These are phyloP conservation scores for Neoascia interrupta DNA, from an alignment of 2,888 invertebrate genomes.

Conservation along the genomic window DNA sequence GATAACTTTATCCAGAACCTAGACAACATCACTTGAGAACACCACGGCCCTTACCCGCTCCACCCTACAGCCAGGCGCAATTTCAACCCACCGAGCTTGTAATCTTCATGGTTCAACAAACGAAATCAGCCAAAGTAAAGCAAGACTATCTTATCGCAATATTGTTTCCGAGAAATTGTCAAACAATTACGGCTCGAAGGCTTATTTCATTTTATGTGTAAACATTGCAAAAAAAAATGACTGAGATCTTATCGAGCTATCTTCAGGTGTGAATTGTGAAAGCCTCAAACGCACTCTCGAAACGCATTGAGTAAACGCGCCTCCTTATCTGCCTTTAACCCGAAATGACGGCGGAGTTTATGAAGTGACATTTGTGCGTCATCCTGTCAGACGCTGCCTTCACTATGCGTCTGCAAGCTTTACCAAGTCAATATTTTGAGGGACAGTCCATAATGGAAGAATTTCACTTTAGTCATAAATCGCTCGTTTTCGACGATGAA, in stretches of 20 bases:
- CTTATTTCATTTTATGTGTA: conserved; percentile 36
- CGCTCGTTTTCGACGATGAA: conserved; percentile 22
- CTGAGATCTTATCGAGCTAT: conserved; percentile 45
- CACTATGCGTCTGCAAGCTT: conserved; percentile 17
- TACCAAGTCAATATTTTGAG: conserved; percentile 51
- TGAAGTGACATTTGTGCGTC: conserved; percentile 27
- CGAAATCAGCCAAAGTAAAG: conserved; percentile 17
- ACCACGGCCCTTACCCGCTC: conserved; percentile 1
- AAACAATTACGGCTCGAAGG: conserved; percentile 45
- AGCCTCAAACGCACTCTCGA: conserved; percentile 32
- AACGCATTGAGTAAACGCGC: conserved; percentile 27
- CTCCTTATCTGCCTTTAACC: conserved; percentile 43
- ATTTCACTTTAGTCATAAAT: conserved; percentile 35
- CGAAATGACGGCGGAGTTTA: background rate
- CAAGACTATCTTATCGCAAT: conserved; percentile 44
- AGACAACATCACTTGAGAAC: background rate
- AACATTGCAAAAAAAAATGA: conserved; percentile 33
- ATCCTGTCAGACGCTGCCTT: background rate
- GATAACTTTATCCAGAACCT: background rate
- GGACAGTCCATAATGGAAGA: background rate
- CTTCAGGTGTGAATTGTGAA: conserved; percentile 29
- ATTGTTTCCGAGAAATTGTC: conserved; percentile 39
- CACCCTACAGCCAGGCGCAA: conserved; percentile 7
- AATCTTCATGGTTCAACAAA: conserved; percentile 4
- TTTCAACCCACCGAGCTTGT: background rate